Percentiles rank a stretch among this genome's conserved stretches.
phyloP scores from a whole-genome alignment of 2,797 vertebrate species.

The Neosilurus mollespiculum region DNA sequence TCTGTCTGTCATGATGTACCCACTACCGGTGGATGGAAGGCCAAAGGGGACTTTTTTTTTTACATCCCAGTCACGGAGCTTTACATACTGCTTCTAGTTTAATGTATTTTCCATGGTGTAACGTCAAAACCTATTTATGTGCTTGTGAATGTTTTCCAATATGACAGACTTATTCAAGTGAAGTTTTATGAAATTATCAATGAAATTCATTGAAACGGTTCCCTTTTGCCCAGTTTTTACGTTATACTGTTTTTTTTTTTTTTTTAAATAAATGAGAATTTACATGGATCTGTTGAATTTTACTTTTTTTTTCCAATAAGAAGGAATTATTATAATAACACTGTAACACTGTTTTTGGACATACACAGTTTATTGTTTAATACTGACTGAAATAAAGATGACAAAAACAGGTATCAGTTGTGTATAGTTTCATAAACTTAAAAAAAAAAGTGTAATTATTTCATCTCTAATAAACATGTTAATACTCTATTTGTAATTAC shows the following conservation, averaged over 20 bases:
- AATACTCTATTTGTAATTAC: background rate
- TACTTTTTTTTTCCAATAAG: background rate
- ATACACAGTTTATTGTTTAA: background rate
- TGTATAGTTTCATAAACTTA: background rate
- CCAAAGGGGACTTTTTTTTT: no score
- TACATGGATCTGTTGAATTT: background rate
- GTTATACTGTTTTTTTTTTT: background rate
- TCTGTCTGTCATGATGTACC: no score
- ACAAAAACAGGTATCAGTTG: background rate
- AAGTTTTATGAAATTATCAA: slow-evolving; percentile 16
- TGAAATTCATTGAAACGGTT: slow-evolving; percentile 25
- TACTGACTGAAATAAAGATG: slow-evolving; percentile 7
- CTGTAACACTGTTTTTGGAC: background rate
- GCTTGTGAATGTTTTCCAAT: background rate
- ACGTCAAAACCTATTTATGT: background rate
- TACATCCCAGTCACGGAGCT: no score
- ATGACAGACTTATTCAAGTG: background rate
- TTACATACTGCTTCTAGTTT: no score
- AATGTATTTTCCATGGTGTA: background rate
- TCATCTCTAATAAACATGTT: background rate
- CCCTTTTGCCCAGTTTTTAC: slow-evolving; percentile 5
- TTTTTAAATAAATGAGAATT: background rate
- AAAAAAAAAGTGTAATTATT: background rate
- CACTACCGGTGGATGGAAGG: no score
- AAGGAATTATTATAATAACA: background rate